Percentiles rank a stretch among this genome's conserved stretches.
These are phyloP conservation scores for Apus apus DNA, from an alignment of 2,113 vertebrate species.

Conservation along the genomic window DNA sequence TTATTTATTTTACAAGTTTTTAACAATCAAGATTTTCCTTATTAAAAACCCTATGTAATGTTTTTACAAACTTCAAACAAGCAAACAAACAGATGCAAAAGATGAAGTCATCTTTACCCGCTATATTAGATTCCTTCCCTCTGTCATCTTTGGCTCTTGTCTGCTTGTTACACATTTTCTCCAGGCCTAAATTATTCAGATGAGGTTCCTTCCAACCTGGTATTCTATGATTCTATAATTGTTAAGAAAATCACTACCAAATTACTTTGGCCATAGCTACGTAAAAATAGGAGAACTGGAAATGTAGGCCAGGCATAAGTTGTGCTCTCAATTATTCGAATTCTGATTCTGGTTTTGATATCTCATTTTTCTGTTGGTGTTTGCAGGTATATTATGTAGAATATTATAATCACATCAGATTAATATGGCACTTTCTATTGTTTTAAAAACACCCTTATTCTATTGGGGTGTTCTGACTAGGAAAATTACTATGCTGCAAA, in stretches of 20 bases:
- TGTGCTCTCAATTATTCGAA: background rate
- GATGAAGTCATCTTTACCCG: background rate
- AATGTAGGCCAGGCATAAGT: background rate
- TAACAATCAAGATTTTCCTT: background rate
- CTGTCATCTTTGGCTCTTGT: background rate
- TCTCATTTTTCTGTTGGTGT: background rate
- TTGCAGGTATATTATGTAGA: background rate
- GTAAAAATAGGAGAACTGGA: background rate
- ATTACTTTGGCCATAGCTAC: background rate
- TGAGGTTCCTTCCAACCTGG: background rate
- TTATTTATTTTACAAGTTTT: background rate
- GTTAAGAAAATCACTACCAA: background rate
- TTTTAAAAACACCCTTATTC: background rate
- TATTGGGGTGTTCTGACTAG: background rate
- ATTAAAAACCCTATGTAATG: background rate
- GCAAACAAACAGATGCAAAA: background rate
- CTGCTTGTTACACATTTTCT: background rate
- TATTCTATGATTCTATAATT: too few species aligned
- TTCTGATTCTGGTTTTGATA: background rate
- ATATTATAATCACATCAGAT: too few species aligned
- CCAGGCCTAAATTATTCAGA: background rate
- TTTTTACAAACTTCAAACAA: background rate
- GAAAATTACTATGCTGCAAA: background rate
- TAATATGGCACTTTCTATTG: background rate
- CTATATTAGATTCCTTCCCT: background rate